phyloP scores from a whole-genome alignment of 2,113 vertebrate species.

The Lepus americanus region DNA sequence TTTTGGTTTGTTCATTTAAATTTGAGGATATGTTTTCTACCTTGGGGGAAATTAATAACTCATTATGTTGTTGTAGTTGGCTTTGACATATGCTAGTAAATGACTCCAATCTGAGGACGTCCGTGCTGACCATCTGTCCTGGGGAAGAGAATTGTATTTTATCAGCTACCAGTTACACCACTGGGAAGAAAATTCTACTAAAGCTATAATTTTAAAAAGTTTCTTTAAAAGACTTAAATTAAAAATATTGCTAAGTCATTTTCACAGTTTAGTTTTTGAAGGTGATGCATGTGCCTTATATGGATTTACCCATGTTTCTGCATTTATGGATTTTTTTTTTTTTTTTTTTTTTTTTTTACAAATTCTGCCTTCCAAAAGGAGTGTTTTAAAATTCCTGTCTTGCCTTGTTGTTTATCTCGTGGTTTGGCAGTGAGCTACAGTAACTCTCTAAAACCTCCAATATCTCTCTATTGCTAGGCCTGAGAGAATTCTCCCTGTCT shows the following conservation, averaged over 20 bases:
- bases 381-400: background rate
- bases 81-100: background rate
- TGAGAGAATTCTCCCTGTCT: background rate
- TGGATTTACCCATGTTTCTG: background rate
- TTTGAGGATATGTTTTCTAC: slow-evolving; percentile 25
- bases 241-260: slow-evolving; percentile 29
- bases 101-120: background rate
- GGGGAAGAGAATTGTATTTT: background rate
- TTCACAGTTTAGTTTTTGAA: slow-evolving; percentile 36
- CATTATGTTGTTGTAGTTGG: background rate
- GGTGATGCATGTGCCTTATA: background rate
- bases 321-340: background rate
- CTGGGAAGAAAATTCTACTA: slow-evolving; percentile 6
- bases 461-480: background rate
- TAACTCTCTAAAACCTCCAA: background rate
- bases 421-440: background rate
- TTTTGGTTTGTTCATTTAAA: slow-evolving; percentile 56
- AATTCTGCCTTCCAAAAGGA: background rate
- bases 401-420: slow-evolving; percentile 22
- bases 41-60: slow-evolving; percentile 13
- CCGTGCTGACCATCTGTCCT: background rate
- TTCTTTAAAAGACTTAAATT: background rate
- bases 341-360: background rate
- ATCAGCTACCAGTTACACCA: slow-evolving; percentile 27
- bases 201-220: background rate